phyloP scores from a whole-genome alignment of 2,797 vertebrate genomes.

The Helarctos malayanus region DNA sequence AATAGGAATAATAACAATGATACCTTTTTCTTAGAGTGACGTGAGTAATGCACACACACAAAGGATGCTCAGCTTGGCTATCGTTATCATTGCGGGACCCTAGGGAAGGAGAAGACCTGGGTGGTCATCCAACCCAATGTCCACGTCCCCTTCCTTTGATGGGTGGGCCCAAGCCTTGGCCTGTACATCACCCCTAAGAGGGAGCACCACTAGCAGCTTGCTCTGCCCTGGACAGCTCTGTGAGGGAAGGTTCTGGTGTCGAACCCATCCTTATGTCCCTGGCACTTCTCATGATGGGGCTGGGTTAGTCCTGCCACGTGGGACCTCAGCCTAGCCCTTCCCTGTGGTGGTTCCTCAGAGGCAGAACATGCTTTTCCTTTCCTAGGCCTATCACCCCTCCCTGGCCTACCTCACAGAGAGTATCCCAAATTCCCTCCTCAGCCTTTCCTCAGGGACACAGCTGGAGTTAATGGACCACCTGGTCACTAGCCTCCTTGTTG shows the following conservation, averaged over 20 bases:
- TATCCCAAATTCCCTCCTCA: neutral
- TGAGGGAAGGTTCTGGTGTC: neutral
- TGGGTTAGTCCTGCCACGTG: neutral
- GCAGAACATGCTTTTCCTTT: neutral
- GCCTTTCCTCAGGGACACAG: neutral
- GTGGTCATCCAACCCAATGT: neutral
- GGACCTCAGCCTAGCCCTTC: neutral
- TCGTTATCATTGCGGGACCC: neutral
- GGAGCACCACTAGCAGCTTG: neutral
- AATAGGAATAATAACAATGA: neutral
- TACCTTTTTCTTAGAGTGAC: neutral
- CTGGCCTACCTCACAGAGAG: too few relatives aligned
- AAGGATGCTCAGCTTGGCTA: neutral
- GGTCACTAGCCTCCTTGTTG: neutral
- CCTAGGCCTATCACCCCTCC: neutral
- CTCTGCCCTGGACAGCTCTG: neutral
- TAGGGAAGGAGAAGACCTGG: neutral
- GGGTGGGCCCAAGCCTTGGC: neutral
- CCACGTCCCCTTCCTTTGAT: neutral
- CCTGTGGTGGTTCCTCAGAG: neutral
- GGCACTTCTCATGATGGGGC: neutral
- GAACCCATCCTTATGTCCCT: neutral
- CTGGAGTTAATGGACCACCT: neutral
- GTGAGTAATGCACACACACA: rapidly evolving
- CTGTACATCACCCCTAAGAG: neutral